These are phyloP conservation scores for Pithys albifrons DNA, from an alignment of 2,113 vertebrate species.

Conservation along the genomic window DNA sequence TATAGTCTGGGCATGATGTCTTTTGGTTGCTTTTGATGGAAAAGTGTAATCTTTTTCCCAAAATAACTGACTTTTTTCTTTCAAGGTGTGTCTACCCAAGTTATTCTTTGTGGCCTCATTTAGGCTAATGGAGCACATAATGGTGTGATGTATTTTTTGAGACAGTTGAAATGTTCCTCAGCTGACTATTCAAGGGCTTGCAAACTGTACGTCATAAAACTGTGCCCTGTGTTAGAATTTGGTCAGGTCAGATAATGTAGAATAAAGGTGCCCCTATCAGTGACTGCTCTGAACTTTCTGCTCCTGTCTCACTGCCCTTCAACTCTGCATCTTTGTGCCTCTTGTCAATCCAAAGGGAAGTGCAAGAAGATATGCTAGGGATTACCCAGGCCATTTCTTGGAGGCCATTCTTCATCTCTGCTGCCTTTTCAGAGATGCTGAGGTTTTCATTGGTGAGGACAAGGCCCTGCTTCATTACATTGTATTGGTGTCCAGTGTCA, in stretches of 20 bases:
- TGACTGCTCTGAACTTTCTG: background rate
- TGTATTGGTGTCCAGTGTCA: background rate
- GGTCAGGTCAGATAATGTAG: background rate
- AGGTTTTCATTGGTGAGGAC: background rate
- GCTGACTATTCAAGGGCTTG: background rate
- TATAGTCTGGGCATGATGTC: background rate
- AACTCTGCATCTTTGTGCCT: background rate
- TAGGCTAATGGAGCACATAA: background rate
- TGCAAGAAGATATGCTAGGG: accelerated
- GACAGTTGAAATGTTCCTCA: background rate
- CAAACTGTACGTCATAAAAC: background rate
- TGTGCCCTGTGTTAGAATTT: background rate
- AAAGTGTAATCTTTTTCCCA: background rate
- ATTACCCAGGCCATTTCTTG: background rate
- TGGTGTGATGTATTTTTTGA: background rate
- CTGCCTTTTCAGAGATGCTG: background rate
- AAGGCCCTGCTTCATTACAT: background rate
- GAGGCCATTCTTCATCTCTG: background rate
- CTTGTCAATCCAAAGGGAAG: background rate
- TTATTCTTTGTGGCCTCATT: background rate
- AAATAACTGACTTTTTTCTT: background rate
- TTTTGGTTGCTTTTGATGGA: background rate
- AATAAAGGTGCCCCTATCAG: background rate
- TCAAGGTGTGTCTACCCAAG: background rate
- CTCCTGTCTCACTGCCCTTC: background rate